Conservation (phyloP, 2,797 vertebrate genomes). For the Babyrousa celebensis region DNA sequence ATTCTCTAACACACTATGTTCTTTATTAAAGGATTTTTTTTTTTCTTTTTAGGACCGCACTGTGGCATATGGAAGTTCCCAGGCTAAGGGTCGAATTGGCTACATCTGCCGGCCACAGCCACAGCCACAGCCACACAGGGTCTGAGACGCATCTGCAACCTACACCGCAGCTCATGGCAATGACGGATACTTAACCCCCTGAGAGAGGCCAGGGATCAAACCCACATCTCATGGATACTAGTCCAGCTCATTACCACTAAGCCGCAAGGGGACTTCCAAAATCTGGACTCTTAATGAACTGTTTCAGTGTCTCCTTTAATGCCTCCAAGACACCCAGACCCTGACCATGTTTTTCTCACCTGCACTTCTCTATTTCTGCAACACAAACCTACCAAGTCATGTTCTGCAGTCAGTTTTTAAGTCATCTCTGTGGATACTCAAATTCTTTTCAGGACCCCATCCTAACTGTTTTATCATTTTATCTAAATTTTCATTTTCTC, state of each 20-base stretch:
- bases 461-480: conserved; percentile 1
- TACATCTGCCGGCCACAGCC: too few relatives aligned
- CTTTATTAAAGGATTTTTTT: neutral
- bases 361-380: neutral
- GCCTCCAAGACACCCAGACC: neutral
- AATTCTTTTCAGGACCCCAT: neutral
- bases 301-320: neutral
- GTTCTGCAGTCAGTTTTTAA: neutral
- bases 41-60: too few relatives aligned
- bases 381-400: neutral
- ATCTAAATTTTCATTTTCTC: conserved; percentile 30
- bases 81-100: too few relatives aligned
- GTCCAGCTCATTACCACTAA: too few relatives aligned
- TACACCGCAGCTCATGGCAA: too few relatives aligned
- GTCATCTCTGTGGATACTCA: neutral
- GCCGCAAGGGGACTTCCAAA: too few relatives aligned
- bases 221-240: too few relatives aligned
- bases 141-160: too few relatives aligned
- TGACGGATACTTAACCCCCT: too few relatives aligned
- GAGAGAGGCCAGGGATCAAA: too few relatives aligned
- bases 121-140: too few relatives aligned
- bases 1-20: neutral
- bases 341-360: neutral
- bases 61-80: too few relatives aligned
- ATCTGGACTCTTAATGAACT: neutral